Evolutionary conservation across 2,113 vertebrate genomes (phyloP), one percentile per base, ranked within the genome.

Genomic region (Myocastor coypus): DNA sequence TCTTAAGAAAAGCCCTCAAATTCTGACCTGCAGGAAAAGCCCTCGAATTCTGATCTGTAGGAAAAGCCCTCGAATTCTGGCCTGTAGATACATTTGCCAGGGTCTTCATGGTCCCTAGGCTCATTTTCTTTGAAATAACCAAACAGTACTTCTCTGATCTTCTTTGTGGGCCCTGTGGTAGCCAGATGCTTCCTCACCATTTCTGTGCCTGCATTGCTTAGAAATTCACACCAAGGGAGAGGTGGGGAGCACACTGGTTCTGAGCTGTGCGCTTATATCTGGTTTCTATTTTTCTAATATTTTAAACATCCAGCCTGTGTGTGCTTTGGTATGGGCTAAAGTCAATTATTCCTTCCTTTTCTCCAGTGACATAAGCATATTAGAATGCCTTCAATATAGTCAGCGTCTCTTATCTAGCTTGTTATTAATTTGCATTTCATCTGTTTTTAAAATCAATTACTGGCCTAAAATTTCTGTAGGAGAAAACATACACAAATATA

Each of bases 1-100:
- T 61, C 37, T 63, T 42, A 1, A 19, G 30, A 73, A 40, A 46
- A 75, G 83, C 20, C 5, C 28, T 84, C 40, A 59, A 32, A 52
- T 93, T 88, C n/a, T 96, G 40, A 91, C 69, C 85, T 92, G 2
- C 22, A 95, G n/a, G 30, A 73, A 40, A 46, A 75, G 83, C 20
- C 5, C 28, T 84, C 40, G 55, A 32, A 52, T 93, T 88, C n/a
- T 96, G 40, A 91, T 64, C 85, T 92, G 2, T 42, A 1, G 14
- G 30, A 73, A 40, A 46, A 75, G 83, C 20, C 5, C 28, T 84
- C 40, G 55, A 32, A 52, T 93, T 88, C n/a, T 96, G 40, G 88
- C 69, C 85, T 92, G 2, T 22, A 95, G 34, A 59, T 4, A 66
- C 30, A 87, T 13, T 7, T 14, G 81, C 3, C 5, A 52, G 13